Evolutionary conservation across 92 coral and sea anemone species (phyloP).

Genomic region (Pocillopora meandrina): DNA sequence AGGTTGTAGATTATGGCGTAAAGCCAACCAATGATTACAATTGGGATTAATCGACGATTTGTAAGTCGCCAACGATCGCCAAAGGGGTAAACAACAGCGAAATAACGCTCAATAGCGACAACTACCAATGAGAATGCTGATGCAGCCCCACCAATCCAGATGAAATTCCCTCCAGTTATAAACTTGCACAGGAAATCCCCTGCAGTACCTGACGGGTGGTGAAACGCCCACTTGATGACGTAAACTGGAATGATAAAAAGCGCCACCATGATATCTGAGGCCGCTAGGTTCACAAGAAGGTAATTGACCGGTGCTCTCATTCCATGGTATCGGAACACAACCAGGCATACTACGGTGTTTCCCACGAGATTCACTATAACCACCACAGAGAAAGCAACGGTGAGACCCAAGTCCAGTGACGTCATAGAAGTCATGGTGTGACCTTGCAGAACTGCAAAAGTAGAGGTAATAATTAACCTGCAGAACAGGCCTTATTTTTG

Average conservation of each 20-base stretch:
- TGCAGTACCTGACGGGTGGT: constrained; percentile 29
- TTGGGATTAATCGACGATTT: neutral
- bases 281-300: constrained; percentile 46
- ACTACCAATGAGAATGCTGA: constrained; percentile 32
- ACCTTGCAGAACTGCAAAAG: neutral
- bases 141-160: constrained; percentile 36
- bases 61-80: constrained; percentile 9
- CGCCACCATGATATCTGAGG: constrained; percentile 42
- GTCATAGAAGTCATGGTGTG: neutral
- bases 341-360: constrained; percentile 29
- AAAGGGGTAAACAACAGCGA: constrained; percentile 38
- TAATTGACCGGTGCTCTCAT: constrained; percentile 48
- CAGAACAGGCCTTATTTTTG: too few species aligned
- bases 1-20: constrained; percentile 24
- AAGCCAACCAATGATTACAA: constrained; percentile 32
- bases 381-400: constrained; percentile 19
- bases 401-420: constrained; percentile 10
- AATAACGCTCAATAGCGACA: constrained; percentile 53
- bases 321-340: constrained; percentile 23
- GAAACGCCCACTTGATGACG: constrained; percentile 22
- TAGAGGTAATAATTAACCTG: neutral
- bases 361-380: constrained; percentile 35
- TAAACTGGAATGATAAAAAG: constrained; percentile 18
- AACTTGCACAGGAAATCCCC: constrained; percentile 40
- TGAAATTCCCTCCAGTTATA: constrained; percentile 38